A percentile compares a stretch with the other conserved stretches of the same genome.
These are phyloP conservation scores for Oligia strigilis DNA, from an alignment of 2,888 invertebrate species.

Conservation along the genomic window DNA sequence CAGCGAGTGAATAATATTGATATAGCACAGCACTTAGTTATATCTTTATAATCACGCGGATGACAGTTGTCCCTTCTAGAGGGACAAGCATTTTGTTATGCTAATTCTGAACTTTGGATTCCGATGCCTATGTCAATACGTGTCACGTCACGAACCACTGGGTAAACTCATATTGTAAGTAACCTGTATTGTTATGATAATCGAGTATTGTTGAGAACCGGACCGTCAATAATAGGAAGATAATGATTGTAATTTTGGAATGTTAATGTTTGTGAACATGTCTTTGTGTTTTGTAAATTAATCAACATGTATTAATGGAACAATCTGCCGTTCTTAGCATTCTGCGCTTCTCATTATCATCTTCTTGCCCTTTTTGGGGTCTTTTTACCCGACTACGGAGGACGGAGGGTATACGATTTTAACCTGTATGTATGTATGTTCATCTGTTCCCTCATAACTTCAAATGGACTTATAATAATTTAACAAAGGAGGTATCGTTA, in stretches of 20 bases:
- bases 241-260: conserved; percentile 52
- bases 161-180: conserved; percentile 63
- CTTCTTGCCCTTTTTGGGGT: no score
- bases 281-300: conserved; percentile 50
- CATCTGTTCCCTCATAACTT: no score
- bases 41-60: conserved; percentile 21
- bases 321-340: neutral
- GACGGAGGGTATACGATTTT: no score
- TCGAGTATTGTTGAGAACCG: conserved; percentile 67
- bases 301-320: conserved; percentile 8
- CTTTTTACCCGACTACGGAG: no score
- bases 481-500: no score
- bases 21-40: conserved; percentile 17
- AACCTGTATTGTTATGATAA: conserved; percentile 73
- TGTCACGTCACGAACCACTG: conserved; percentile 67
- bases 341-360: neutral
- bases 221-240: conserved; percentile 55
- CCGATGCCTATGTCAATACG: conserved; percentile 64
- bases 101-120: conserved; percentile 68
- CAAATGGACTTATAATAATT: no score
- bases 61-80: conserved; percentile 49
- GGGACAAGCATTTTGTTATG: conserved; percentile 66
- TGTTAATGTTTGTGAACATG: conserved; percentile 52
- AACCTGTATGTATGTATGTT: no score
- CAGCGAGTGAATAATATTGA: conserved; percentile 3